A percentile compares a stretch with the other conserved stretches of the same genome.
Conservation (phyloP, 2,888 invertebrate species). For the Sussaba pulchella region DNA sequence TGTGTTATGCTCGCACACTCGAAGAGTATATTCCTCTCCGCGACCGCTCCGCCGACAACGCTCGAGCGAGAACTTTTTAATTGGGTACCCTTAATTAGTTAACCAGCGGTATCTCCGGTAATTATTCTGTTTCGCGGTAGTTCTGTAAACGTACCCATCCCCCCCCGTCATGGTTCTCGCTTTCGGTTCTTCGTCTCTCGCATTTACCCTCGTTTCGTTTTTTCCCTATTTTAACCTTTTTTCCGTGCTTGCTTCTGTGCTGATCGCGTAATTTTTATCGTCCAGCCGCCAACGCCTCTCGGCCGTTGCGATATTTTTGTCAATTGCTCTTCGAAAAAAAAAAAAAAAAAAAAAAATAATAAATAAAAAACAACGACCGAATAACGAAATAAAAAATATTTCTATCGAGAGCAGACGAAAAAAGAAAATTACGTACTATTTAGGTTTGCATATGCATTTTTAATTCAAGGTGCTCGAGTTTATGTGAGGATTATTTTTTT, state of each 20-base stretch:
- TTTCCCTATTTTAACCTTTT: slow-evolving; percentile 41
- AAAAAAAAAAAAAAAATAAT: background rate
- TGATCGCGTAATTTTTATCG: slow-evolving; percentile 43
- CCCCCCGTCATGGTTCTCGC: slow-evolving; percentile 29
- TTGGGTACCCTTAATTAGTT: slow-evolving; percentile 84
- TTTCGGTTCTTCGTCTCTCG: slow-evolving; percentile 62
- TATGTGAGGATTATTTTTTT: slow-evolving; percentile 2
- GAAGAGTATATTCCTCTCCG: too few species aligned
- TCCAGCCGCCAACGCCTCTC: slow-evolving; percentile 25
- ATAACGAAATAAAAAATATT: background rate
- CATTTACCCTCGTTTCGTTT: slow-evolving; percentile 76
- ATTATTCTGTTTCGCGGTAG: slow-evolving; percentile 82
- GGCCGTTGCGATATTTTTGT: slow-evolving; percentile 14
- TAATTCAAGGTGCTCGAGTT: slow-evolving; percentile 18
- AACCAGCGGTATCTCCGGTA: slow-evolving; percentile 81
- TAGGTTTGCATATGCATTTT: slow-evolving; percentile 35
- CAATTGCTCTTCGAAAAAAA: background rate
- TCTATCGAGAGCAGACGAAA: background rate
- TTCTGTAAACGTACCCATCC: slow-evolving; percentile 67
- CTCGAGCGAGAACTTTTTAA: slow-evolving; percentile 83
- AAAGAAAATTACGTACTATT: background rate
- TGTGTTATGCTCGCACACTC: slow-evolving; percentile 39
- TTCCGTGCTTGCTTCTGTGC: slow-evolving; percentile 61
- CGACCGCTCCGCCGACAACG: slow-evolving; percentile 68
- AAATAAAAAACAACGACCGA: background rate